phyloP scores from a whole-genome alignment of 2,797 vertebrate genomes.

The Anabas testudineus region DNA sequence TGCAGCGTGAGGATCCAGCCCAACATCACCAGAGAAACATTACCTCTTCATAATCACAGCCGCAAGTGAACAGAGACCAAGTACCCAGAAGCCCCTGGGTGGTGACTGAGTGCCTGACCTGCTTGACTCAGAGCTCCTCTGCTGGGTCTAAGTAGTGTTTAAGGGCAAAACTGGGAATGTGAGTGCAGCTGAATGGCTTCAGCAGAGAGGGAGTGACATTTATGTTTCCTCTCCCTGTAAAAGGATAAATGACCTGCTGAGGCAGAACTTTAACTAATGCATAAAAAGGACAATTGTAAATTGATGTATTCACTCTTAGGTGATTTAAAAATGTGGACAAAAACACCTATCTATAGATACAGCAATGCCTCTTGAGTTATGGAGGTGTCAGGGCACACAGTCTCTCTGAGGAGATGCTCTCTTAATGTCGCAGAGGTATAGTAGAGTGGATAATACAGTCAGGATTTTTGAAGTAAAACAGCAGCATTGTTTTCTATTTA shows the following conservation, averaged over 20 bases:
- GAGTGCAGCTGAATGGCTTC: slow-evolving; percentile 36
- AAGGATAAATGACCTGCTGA: slow-evolving; percentile 43
- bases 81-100: slow-evolving; percentile 79
- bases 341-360: slow-evolving; percentile 12
- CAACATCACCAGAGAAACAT: slow-evolving; percentile 73
- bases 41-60: slow-evolving; percentile 86
- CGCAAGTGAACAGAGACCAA: slow-evolving; percentile 81
- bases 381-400: slow-evolving; percentile 58
- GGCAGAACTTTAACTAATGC: slow-evolving; percentile 11
- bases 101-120: slow-evolving; percentile 80
- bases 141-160: slow-evolving; percentile 44
- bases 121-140: slow-evolving; percentile 53
- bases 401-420: slow-evolving; percentile 75
- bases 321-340: slow-evolving; percentile 15
- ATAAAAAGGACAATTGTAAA: neutral
- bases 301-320: slow-evolving; percentile 20
- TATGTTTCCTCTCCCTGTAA: slow-evolving; percentile 17
- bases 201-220: slow-evolving; percentile 33
- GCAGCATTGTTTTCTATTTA: slow-evolving; percentile 17
- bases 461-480: slow-evolving; percentile 16
- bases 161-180: slow-evolving; percentile 26
- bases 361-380: slow-evolving; percentile 44
- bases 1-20: slow-evolving; percentile 65
- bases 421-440: slow-evolving; percentile 66
- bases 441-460: slow-evolving; percentile 44